Evolutionary conservation across 2,797 vertebrate genomes (phyloP), one percentile per base, ranked within the genome.

Genomic region (Manis javanica): DNA sequence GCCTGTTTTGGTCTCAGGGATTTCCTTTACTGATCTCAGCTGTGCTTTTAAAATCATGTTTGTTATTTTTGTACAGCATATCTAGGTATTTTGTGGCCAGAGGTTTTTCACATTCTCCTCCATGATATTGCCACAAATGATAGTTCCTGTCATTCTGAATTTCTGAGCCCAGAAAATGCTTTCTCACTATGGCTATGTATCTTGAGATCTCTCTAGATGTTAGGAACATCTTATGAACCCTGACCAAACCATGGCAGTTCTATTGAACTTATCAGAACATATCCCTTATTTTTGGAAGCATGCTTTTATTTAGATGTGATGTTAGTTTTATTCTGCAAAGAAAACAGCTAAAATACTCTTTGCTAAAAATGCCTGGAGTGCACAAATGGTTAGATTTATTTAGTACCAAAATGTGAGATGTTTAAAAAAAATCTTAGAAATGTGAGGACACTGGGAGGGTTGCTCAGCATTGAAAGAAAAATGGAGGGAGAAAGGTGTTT

Each of bases 241-340:
- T 51, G 42, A 55, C 24, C 42, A 39, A 78, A 46, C 72, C 37
- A 2, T 1, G 39, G 59, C 39, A 11, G 6, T n/a, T 63, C 61
- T 39, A 2, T 15, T 39, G 49, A 51, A 14, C 21, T 83, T 21
- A 72, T 75, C 42, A 51, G 96, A 88, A 95, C 89, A 49, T 29
- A 24, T 13, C 49, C 37, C 46, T 69, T 59, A 63, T 55, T 83
- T 94, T 51, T 68, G 11, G 13, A 37, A 29, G n/a, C 11, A 5
- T 51, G 21, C 82, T 92, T 90, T 95, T 46, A 72, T 72, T 90
- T 81, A 82, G 55, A 72, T 69, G 53, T 59, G 49, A 79, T 31
- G 71, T 90, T 18, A n/a, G 26, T 66, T 90, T 79, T 91, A n/a
- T 63, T 93, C 77, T 93, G 71, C 75, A 90, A 69, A 91, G 91